Evolutionary conservation across 2,113 vertebrate species (phyloP), one percentile per base, ranked within the genome.

Genomic region (Miniopterus natalensis): DNA sequence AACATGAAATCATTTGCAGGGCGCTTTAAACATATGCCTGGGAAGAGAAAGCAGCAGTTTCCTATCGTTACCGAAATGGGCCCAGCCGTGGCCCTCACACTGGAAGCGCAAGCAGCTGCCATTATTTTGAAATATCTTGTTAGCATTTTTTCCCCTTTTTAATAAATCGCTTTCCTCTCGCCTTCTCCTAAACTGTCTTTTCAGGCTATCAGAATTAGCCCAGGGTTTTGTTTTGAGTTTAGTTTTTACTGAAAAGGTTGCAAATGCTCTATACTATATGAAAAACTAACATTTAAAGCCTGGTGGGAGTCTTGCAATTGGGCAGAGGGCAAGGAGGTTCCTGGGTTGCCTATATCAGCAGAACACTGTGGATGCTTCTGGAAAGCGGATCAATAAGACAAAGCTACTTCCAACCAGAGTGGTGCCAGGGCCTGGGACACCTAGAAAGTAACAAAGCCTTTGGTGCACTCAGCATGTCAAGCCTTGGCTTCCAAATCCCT

Each of bases 1-100:
- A 97, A 97, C 94, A 84, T 96, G 95, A 97, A 97, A 97, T 95
- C 96, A 93, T 96, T 97, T 96, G 95, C 92, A 87, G 96, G 84
- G 78, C 3, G 2, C 96, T 97, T 97, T 94, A 97, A 97, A 94
- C 96, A 97, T 89, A 97, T 97, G 97, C 94, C 97, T 94, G 86
- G 90, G 70, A 94, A 88, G 85, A 77, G 92, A 96, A 92, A 93
- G 88, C 79, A 61, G 92, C 74, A 77, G 90, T 92, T 94, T 90
- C 83, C 68, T 10, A 4, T 97, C 13, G 17, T 92, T 97, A 97
- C 93, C 65, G 49, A 93, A 95, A 94, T 84, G 94, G 96, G 91
- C 68, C 92, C 75, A 75, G 79, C 27, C 21, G 2, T 90, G 83
- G 81, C 88, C 95, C 96, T 95, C 88, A 15, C 65, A 80, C 6